Evolutionary conservation across 2,797 vertebrate species (phyloP).

Genomic region (Numenius phaeopus): DNA sequence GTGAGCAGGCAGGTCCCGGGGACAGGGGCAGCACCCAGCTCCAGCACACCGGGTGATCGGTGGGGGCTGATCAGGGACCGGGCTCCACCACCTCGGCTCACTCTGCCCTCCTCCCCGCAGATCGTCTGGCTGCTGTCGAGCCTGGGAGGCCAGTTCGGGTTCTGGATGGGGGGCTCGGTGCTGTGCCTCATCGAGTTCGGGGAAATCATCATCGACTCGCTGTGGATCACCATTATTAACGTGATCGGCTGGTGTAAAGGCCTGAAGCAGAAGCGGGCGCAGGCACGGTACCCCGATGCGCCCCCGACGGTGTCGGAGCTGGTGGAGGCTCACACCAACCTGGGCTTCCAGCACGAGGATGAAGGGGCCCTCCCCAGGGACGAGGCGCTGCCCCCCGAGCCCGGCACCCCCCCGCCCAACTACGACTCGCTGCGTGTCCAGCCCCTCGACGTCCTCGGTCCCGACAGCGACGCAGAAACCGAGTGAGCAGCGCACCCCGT

Average conservation of each 20-base stretch:
- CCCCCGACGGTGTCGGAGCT: constrained; percentile 77
- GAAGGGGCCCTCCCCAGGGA: accelerated
- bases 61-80: accelerated
- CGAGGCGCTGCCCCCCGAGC: constrained; percentile 44
- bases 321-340: constrained; percentile 81
- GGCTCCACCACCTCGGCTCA: neutral
- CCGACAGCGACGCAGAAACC: constrained; percentile 35
- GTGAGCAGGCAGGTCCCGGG: accelerated
- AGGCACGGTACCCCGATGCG: neutral
- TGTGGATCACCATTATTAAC: constrained; percentile 83
- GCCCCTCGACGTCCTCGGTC: neutral
- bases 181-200: constrained; percentile 84
- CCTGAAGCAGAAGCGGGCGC: constrained; percentile 45
- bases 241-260: constrained; percentile 66
- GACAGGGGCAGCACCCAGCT: neutral
- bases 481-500: accelerated
- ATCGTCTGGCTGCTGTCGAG: constrained; percentile 84
- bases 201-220: constrained; percentile 84
- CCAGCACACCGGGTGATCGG: accelerated
- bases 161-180: constrained; percentile 88
- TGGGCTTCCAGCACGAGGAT: constrained; percentile 72
- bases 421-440: constrained; percentile 80
- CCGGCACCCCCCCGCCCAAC: constrained; percentile 83
- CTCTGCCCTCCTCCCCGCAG: constrained; percentile 25
- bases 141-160: constrained; percentile 84